Evolutionary conservation across 2,888 invertebrate genomes (phyloP), one percentile per base, ranked within the genome.

Genomic region (Dolichopus griseipennis): DNA sequence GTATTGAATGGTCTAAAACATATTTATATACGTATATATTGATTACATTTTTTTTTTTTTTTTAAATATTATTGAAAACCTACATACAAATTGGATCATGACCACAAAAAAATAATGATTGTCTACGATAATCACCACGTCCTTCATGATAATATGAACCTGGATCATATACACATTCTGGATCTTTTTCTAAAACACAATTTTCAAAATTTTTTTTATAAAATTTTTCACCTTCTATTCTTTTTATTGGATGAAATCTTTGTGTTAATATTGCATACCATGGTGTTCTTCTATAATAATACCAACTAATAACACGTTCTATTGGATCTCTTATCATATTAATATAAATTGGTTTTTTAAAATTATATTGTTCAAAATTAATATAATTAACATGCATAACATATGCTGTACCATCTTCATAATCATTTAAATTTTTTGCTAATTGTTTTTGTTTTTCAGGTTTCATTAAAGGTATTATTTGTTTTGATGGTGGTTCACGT

Each of bases 261-360:
- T 72, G 72, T 1, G 93, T 84, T 78, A 93, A 92, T 22, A 92
- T 92, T 77, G 92, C 90, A 82, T 93, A 93, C 91, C 90, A 93
- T 18, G 92, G 92, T 1, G 92, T 92, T 68, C 92, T 82, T n/a
- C 92, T 90, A 79, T 92, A 93, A 81, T 92, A 92, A 78, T 92
- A 93, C 92, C 92, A 92, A 4, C 92, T 92, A 76, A 92, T 92
- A n/a, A 92, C 90, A 63, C 93, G 84, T 79, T 93, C 93, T 52
- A 93, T 88, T 0, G 93, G 93, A 79, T 93, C 93, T 37, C 93
- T 85, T 1, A 93, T 91, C 73, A 93, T 83, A 82, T 93, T 93
- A 74, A 93, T 88, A 81, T 93, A 93, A 76, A 93, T 91, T 4
- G 92, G 92, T 75, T 88, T 86, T 1, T 90, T 90, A 73, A 88